phyloP scores from a whole-genome alignment of 2,797 vertebrate genomes.

The Anabas testudineus region DNA sequence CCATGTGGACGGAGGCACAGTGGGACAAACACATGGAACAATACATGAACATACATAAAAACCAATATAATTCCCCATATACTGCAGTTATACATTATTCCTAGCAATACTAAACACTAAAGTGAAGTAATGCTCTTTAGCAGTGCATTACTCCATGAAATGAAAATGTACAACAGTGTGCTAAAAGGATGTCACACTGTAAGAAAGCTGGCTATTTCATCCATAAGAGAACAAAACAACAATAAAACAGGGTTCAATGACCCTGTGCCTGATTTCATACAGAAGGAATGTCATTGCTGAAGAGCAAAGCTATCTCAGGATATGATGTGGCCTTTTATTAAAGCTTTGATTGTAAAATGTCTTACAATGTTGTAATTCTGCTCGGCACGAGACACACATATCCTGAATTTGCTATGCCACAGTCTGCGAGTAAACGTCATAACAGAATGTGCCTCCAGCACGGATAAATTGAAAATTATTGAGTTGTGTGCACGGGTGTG shows the following conservation, averaged over 20 bases:
- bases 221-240: slow-evolving; percentile 40
- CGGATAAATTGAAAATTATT: slow-evolving; percentile 58
- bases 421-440: slow-evolving; percentile 57
- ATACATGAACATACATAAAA: slow-evolving; percentile 32
- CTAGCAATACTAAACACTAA: slow-evolving; percentile 31
- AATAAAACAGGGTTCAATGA: slow-evolving; percentile 46
- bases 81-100: slow-evolving; percentile 21
- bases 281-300: slow-evolving; percentile 36
- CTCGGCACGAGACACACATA: slow-evolving; percentile 36
- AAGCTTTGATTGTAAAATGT: slow-evolving; percentile 59
- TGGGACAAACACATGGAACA: slow-evolving; percentile 38
- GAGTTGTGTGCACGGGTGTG: slow-evolving; percentile 8
- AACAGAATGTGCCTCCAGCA: slow-evolving; percentile 54
- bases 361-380: slow-evolving; percentile 32
- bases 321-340: slow-evolving; percentile 51
- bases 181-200: slow-evolving; percentile 34
- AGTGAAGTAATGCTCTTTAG: slow-evolving; percentile 30
- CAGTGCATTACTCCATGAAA: slow-evolving; percentile 45
- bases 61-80: neutral
- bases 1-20: slow-evolving; percentile 36
- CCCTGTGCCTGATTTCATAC: slow-evolving; percentile 35
- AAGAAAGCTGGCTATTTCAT: slow-evolving; percentile 30
- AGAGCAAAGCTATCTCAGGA: slow-evolving; percentile 43
- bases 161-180: slow-evolving; percentile 42
- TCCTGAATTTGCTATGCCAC: slow-evolving; percentile 39